A percentile compares a stretch with the other conserved stretches of the same genome.
Evolutionary conservation across 2,888 invertebrate genomes (phyloP).

Genomic region (Amphipyra berbera): DNA sequence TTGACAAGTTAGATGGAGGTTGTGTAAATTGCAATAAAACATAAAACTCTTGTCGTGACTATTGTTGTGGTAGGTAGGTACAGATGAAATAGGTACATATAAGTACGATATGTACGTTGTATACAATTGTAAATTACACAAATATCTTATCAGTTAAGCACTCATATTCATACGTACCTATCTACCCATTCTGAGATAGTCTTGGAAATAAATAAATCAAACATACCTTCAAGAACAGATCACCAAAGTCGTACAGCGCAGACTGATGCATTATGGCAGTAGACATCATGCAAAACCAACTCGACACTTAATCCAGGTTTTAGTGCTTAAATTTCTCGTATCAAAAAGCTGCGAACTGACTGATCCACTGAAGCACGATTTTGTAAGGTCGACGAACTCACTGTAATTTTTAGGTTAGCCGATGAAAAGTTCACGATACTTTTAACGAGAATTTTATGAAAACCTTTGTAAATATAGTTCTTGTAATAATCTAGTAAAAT

Average conservation of each 20-base stretch:
- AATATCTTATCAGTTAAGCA: not conserved
- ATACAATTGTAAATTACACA: not conserved
- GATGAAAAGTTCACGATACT: slow-evolving; percentile 78
- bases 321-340: slow-evolving; percentile 68
- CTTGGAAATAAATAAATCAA: slow-evolving; percentile 40
- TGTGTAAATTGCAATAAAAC: not conserved
- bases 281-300: slow-evolving; percentile 91
- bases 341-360: slow-evolving; percentile 79
- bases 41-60: not conserved
- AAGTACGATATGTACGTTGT: not conserved
- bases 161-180: not conserved
- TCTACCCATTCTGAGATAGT: not conserved
- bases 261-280: slow-evolving; percentile 94
- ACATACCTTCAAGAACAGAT: slow-evolving; percentile 93
- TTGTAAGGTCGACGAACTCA: slow-evolving; percentile 82
- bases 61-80: slow-evolving; percentile 14
- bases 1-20: no score
- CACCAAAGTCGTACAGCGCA: slow-evolving; percentile 94
- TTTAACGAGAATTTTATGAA: slow-evolving; percentile 82
- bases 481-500: slow-evolving; percentile 77
- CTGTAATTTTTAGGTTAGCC: slow-evolving; percentile 81
- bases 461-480: slow-evolving; percentile 77
- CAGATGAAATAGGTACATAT: not conserved
- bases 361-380: slow-evolving; percentile 86
- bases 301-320: slow-evolving; percentile 86